Conservation (phyloP, 2,888 invertebrate species). For the Vandiemenella viatica region DNA sequence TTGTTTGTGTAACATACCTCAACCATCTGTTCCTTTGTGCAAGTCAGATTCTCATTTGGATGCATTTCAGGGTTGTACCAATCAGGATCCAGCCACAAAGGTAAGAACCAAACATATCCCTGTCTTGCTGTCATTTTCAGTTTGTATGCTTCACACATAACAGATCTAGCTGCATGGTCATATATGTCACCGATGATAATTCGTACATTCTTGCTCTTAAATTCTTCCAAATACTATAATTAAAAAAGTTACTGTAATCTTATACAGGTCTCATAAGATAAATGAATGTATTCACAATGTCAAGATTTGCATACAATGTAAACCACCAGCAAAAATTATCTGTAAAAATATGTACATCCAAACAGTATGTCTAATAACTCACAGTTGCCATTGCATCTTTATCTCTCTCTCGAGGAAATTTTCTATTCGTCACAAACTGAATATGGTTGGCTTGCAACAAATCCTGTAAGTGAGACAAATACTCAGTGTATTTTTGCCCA, state of each 20-base stretch:
- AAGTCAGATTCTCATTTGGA: slow-evolving; percentile 40
- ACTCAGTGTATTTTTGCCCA: slow-evolving; percentile 63
- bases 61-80: slow-evolving; percentile 39
- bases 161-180: slow-evolving; percentile 51
- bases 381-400: slow-evolving; percentile 42
- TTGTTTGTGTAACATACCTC: slow-evolving; percentile 21
- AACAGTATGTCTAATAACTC: no score
- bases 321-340: no score
- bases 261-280: background rate
- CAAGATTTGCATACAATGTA: no score
- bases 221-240: slow-evolving; percentile 33
- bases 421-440: slow-evolving; percentile 48
- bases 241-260: slow-evolving; percentile 1
- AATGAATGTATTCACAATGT: background rate
- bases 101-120: slow-evolving; percentile 73
- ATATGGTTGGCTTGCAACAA: slow-evolving; percentile 45
- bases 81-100: slow-evolving; percentile 47
- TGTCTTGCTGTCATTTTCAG: slow-evolving; percentile 47
- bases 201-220: slow-evolving; percentile 48
- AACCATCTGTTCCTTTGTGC: slow-evolving; percentile 45
- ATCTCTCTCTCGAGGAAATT: slow-evolving; percentile 45
- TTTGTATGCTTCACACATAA: slow-evolving; percentile 67
- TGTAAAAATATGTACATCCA: no score
- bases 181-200: slow-evolving; percentile 71
- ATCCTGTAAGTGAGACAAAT: slow-evolving; percentile 53